phyloP scores from a whole-genome alignment of 2,888 invertebrate genomes.

The Tenthredo mesomela region DNA sequence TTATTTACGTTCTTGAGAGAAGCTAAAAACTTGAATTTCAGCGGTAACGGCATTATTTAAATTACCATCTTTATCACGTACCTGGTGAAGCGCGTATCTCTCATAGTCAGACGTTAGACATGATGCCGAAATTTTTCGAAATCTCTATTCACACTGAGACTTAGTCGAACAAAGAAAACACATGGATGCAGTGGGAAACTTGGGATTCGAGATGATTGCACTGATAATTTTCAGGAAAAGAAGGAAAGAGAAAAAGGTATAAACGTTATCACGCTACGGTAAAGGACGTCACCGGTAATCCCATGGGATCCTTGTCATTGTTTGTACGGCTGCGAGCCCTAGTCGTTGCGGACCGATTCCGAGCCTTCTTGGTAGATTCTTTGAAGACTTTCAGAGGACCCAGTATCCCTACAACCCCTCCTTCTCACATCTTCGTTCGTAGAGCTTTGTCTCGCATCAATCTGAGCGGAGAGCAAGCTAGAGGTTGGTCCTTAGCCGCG shows the following conservation, averaged over 20 bases:
- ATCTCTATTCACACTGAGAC: background rate
- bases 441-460: slow-evolving; percentile 55
- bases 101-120: background rate
- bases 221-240: slow-evolving; percentile 11
- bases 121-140: background rate
- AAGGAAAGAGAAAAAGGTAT: slow-evolving; percentile 19
- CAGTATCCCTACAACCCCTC: slow-evolving; percentile 3
- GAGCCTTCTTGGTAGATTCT: slow-evolving; percentile 20
- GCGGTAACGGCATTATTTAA: slow-evolving; percentile 44
- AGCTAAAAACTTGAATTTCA: slow-evolving; percentile 48
- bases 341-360: slow-evolving; percentile 35
- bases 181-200: background rate
- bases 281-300: slow-evolving; percentile 31
- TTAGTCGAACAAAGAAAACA: background rate
- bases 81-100: background rate
- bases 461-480: slow-evolving; percentile 37
- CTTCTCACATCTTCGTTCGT: slow-evolving; percentile 54
- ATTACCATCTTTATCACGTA: slow-evolving; percentile 38
- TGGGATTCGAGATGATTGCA: slow-evolving; percentile 20
- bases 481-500: slow-evolving; percentile 43
- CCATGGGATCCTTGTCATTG: slow-evolving; percentile 34
- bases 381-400: slow-evolving; percentile 29
- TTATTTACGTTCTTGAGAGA: slow-evolving; percentile 42
- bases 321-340: slow-evolving; percentile 25
- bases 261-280: slow-evolving; percentile 40